Conservation (phyloP, 2,797 vertebrate species). For the Jordanella pulchra region DNA sequence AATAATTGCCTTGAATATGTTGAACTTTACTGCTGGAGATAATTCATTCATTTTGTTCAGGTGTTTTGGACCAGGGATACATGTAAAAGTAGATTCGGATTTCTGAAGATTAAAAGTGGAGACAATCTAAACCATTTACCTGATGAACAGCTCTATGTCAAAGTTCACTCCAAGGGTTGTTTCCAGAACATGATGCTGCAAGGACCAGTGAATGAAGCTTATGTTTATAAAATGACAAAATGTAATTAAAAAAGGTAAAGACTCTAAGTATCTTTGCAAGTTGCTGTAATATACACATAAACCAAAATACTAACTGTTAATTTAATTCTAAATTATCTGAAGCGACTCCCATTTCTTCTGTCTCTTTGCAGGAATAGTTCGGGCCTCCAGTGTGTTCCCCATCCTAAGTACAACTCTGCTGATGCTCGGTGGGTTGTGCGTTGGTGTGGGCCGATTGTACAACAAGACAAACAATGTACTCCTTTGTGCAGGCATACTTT, state of each 20-base stretch:
- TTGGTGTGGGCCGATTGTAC: conserved; percentile 91
- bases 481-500: conserved; percentile 96
- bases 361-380: conserved; percentile 87
- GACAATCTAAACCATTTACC: background rate
- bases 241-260: too few relatives aligned
- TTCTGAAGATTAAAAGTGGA: background rate
- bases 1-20: background rate
- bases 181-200: background rate
- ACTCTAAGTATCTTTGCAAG: background rate
- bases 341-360: background rate
- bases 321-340: background rate
- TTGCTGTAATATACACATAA: background rate
- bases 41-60: background rate
- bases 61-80: too few relatives aligned
- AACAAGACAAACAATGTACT: conserved; percentile 95
- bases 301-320: background rate
- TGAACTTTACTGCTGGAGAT: background rate
- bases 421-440: conserved; percentile 92
- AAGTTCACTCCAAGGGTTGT: background rate
- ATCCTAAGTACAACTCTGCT: conserved; percentile 94
- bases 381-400: conserved; percentile 97
- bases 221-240: too few relatives aligned
- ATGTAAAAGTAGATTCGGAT: too few relatives aligned
- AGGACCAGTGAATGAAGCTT: too few relatives aligned
- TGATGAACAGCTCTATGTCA: background rate